These are phyloP conservation scores for Acrocephalus kingi DNA, from an alignment of 2,113 vertebrate genomes.

Conservation along the genomic window DNA sequence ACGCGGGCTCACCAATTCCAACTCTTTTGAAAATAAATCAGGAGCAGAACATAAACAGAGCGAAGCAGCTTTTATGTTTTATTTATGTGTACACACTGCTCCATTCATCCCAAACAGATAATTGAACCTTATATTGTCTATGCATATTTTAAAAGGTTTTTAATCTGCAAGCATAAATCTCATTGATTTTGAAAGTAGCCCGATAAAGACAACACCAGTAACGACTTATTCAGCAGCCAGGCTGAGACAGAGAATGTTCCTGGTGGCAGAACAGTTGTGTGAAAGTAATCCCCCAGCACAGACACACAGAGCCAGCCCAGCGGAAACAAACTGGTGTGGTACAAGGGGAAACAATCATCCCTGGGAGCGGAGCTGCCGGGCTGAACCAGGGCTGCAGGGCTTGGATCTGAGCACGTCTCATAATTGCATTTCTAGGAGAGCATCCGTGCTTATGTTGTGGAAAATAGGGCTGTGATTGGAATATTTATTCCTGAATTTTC, in stretches of 20 bases:
- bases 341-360: neutral
- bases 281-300: neutral
- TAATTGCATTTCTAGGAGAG: neutral
- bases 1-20: neutral
- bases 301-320: neutral
- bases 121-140: slow-evolving; percentile 35
- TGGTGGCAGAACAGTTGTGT: neutral
- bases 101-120: slow-evolving; percentile 29
- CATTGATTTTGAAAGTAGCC: slow-evolving; percentile 38
- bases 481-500: neutral
- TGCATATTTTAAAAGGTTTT: slow-evolving; percentile 54
- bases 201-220: neutral
- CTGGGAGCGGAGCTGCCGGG: neutral
- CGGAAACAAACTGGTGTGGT: neutral
- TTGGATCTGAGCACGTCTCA: neutral
- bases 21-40: slow-evolving; percentile 31
- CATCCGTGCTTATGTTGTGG: neutral
- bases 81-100: slow-evolving; percentile 36
- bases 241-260: neutral
- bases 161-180: slow-evolving; percentile 58
- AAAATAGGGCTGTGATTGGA: neutral
- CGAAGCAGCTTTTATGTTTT: slow-evolving; percentile 36
- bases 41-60: neutral
- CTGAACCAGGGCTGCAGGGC: neutral
- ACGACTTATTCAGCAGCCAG: neutral